Base-by-base conservation (phyloP, 2,888 invertebrate genomes). In the Hirtodrosophila duncani region DNA sequence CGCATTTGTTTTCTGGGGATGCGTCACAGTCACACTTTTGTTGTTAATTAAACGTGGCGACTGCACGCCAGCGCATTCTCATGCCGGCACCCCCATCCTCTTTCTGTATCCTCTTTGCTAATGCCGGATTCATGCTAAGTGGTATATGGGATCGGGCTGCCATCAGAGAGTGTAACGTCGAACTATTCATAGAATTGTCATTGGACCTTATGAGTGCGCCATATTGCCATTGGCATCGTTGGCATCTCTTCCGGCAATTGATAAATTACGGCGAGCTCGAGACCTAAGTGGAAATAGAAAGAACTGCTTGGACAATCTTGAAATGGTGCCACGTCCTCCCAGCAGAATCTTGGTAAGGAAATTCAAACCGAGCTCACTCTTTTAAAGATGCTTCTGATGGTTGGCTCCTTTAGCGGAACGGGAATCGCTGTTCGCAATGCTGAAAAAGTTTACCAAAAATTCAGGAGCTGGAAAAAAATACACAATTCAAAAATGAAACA, bases 21-120 rank as follows among this genome's bases (percentile, higher is more conserved):
- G 67, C 79, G 72, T 80, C 74, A 52, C 50, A 77, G 80, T 71
- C 77, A 71, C 82, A 77, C 81, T 77, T 79, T 67, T 66, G 64
- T 49, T 70, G 81, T 81, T 82, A 82, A 78, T 82, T 83, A 63
- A 72, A 80, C 66, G 65, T 63, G 48, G 81, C 57, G 52, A 63
- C 56, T 69, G 55, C 57, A 56, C 49, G 52, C 36, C 43, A 43
- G 53, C 39, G 23, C 34, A 29, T 48, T 45, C 52, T 44, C 52
- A 8, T 39, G 17, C 33, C 31, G n/a, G n/a, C 48, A 17, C 26
- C 8, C 27, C 37, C 43, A 21, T 9, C 36, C 38, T 51, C 26
- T 27, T 34, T 39, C 39, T 16, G 37, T 46, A 42, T 49, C 48
- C 37, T 39, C 33, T 57, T 38, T 33, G 49, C 80, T 53, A 71